These are phyloP conservation scores for Calypte anna DNA, from an alignment of 2,113 vertebrate species.

Conservation along the genomic window DNA sequence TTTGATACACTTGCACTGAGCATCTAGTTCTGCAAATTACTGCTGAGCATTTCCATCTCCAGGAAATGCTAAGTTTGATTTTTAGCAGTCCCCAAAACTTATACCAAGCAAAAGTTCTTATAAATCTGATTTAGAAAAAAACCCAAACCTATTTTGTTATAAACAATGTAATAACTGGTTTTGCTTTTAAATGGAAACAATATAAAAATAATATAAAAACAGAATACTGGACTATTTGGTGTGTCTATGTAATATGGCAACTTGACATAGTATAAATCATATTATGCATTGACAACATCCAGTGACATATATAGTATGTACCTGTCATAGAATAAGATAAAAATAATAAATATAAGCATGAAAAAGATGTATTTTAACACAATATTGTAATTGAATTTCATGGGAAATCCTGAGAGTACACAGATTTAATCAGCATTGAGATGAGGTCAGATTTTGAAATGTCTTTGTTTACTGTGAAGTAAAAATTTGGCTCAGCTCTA, in stretches of 20 bases:
- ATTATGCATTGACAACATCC: neutral
- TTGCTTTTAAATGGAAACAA: neutral
- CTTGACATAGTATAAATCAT: neutral
- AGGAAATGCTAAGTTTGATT: neutral
- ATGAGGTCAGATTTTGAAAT: neutral
- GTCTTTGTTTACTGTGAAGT: neutral
- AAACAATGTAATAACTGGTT: neutral
- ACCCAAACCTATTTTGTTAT: neutral
- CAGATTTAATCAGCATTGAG: neutral
- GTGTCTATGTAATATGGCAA: neutral
- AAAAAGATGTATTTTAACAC: neutral
- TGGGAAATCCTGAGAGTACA: neutral
- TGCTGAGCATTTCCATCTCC: neutral
- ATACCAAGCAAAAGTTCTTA: neutral
- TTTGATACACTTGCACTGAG: neutral
- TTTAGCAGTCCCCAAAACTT: neutral
- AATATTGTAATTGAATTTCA: neutral
- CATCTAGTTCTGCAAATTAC: neutral
- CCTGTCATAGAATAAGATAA: neutral
- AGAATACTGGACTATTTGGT: neutral
- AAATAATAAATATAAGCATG: neutral
- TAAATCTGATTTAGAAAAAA: neutral
- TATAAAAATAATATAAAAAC: neutral
- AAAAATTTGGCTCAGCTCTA: neutral
- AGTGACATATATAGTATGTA: neutral